These are phyloP conservation scores for Perodicticus potto DNA, from an alignment of 2,797 vertebrate species.

Conservation along the genomic window DNA sequence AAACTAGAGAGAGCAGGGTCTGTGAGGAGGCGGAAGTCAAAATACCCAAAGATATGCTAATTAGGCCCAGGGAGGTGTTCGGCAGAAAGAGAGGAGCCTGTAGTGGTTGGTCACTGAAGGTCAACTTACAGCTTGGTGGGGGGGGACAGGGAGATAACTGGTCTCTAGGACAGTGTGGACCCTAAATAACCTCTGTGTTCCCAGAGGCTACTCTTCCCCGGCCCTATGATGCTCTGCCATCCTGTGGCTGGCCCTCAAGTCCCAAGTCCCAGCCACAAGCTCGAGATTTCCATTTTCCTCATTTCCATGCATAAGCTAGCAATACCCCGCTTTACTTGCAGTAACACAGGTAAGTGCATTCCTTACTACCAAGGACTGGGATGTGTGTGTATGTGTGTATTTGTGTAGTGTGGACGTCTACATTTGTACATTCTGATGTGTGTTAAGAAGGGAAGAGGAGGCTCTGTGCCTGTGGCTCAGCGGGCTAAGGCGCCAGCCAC, in stretches of 20 bases:
- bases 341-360: background rate
- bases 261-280: background rate
- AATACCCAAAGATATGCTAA: accelerated
- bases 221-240: background rate
- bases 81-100: background rate
- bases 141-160: background rate
- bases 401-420: background rate
- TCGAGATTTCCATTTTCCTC: background rate
- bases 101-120: background rate
- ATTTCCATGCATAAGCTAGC: background rate
- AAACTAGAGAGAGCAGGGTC: background rate
- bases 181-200: background rate
- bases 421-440: background rate
- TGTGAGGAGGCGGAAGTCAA: background rate
- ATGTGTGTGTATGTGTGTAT: too few species aligned
- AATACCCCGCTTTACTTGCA: background rate
- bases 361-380: background rate
- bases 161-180: background rate
- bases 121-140: background rate
- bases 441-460: background rate
- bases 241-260: background rate
- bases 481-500: too few species aligned
- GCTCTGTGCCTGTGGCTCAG: too few species aligned
- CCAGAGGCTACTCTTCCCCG: background rate
- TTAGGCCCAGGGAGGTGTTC: background rate